Evolutionary conservation across 2,113 vertebrate genomes (phyloP).

Genomic region (Bos indicus): DNA sequence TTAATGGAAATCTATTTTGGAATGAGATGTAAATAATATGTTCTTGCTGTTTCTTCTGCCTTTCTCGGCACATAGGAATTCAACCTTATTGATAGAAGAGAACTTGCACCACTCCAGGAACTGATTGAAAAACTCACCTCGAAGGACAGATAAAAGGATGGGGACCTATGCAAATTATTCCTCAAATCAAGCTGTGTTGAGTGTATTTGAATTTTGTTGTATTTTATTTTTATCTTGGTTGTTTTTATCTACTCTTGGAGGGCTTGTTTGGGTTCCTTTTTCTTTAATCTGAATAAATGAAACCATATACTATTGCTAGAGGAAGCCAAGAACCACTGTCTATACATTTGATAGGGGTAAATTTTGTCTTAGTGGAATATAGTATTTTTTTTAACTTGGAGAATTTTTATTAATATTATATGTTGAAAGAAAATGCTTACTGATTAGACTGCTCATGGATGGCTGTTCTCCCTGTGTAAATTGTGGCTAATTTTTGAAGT

Average conservation of each 20-base stretch:
- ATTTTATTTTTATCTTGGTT: conserved; percentile 58
- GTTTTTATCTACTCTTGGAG: conserved; percentile 45
- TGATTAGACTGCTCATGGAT: conserved; percentile 72
- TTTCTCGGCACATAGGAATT: conserved; percentile 81
- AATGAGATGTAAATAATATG: conserved; percentile 5
- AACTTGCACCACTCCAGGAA: conserved; percentile 91
- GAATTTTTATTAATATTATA: conserved; percentile 74
- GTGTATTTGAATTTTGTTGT: conserved; percentile 59
- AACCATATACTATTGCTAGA: conserved; percentile 69
- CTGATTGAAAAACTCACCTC: conserved; percentile 92
- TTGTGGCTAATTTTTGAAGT: conserved; percentile 76
- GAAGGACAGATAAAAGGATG: conserved; percentile 89
- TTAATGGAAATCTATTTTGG: not conserved
- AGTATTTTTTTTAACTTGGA: conserved; percentile 69
- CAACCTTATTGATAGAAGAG: conserved; percentile 91
- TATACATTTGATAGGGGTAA: conserved; percentile 75
- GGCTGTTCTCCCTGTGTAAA: conserved; percentile 74
- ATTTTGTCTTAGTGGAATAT: conserved; percentile 75
- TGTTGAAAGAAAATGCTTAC: conserved; percentile 71
- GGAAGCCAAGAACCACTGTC: conserved; percentile 77
- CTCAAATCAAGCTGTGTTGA: conserved; percentile 67
- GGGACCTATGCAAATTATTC: conserved; percentile 65
- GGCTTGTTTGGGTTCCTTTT: conserved; percentile 51
- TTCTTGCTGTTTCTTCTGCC: conserved; percentile 19
- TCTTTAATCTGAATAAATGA: conserved; percentile 60